These are phyloP conservation scores for Hylia prasina DNA, from an alignment of 2,113 vertebrate genomes.

Conservation along the genomic window DNA sequence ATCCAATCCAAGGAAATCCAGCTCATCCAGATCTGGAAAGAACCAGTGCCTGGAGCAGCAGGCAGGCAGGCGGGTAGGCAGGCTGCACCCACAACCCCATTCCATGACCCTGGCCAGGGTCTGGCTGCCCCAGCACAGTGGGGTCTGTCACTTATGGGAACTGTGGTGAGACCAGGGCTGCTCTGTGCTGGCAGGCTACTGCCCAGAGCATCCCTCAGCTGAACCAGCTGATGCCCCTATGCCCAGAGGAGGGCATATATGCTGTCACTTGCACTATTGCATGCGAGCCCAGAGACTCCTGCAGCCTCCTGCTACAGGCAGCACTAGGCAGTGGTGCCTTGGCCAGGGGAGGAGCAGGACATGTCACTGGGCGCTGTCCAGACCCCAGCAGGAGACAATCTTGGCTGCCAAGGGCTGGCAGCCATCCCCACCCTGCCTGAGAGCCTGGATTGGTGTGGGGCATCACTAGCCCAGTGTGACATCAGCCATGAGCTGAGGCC, in stretches of 20 bases:
- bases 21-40: neutral
- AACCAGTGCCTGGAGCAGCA: neutral
- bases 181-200: neutral
- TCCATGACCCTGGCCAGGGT: neutral
- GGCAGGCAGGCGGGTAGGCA: neutral
- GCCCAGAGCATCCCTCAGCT: neutral
- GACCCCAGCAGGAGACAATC: neutral
- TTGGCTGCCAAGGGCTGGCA: neutral
- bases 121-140: fast-evolving
- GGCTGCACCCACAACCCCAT: neutral
- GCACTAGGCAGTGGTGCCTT: neutral
- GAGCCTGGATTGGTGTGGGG: neutral
- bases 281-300: fast-evolving
- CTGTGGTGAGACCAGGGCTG: neutral
- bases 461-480: neutral
- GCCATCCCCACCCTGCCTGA: fast-evolving
- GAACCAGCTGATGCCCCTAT: neutral
- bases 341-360: neutral
- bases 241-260: neutral
- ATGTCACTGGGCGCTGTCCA: neutral
- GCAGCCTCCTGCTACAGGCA: neutral
- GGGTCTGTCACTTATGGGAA: fast-evolving
- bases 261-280: neutral
- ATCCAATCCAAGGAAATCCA: neutral
- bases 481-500: neutral